A percentile compares a stretch with the other conserved stretches of the same genome.
These are phyloP conservation scores for Pseudomyrmex pallidus DNA, from an alignment of 1,140 invertebrate species.

Conservation along the genomic window DNA sequence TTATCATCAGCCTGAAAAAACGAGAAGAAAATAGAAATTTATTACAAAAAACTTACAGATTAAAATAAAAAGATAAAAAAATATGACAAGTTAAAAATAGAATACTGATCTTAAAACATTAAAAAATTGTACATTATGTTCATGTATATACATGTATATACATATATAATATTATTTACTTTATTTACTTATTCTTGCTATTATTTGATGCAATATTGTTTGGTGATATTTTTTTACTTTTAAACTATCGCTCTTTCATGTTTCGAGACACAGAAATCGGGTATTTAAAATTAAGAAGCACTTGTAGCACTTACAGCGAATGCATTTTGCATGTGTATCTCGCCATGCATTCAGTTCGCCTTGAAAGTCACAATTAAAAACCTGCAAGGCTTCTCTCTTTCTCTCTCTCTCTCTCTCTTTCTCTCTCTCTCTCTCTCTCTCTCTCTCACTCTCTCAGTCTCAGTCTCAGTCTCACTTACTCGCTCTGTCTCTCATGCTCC, in stretches of 20 bases:
- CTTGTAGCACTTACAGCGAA: background rate
- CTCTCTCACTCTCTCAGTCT: constrained; percentile 14
- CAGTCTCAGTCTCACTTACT: too few relatives aligned
- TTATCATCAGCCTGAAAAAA: too few relatives aligned
- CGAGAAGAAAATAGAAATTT: too few relatives aligned
- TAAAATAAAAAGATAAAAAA: too few relatives aligned
- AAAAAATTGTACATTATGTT: too few relatives aligned
- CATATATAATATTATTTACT: too few relatives aligned
- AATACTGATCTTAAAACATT: too few relatives aligned
- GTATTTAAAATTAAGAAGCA: background rate
- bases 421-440: constrained; percentile 1
- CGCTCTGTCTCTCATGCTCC: background rate
- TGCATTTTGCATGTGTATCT: constrained; percentile 20
- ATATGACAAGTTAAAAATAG: too few relatives aligned
- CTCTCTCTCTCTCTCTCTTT: constrained; percentile 7
- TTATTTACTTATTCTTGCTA: background rate
- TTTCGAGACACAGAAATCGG: background rate
- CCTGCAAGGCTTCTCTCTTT: constrained; percentile 4
- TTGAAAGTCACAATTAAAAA: constrained; percentile 72
- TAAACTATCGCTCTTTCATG: background rate
- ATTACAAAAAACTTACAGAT: too few relatives aligned
- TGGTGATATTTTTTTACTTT: too few relatives aligned
- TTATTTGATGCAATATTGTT: background rate
- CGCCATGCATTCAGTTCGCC: constrained; percentile 53
- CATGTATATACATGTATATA: too few relatives aligned